These are phyloP conservation scores for Cochlearius cochlearius DNA, from an alignment of 2,113 vertebrate species.

Conservation along the genomic window DNA sequence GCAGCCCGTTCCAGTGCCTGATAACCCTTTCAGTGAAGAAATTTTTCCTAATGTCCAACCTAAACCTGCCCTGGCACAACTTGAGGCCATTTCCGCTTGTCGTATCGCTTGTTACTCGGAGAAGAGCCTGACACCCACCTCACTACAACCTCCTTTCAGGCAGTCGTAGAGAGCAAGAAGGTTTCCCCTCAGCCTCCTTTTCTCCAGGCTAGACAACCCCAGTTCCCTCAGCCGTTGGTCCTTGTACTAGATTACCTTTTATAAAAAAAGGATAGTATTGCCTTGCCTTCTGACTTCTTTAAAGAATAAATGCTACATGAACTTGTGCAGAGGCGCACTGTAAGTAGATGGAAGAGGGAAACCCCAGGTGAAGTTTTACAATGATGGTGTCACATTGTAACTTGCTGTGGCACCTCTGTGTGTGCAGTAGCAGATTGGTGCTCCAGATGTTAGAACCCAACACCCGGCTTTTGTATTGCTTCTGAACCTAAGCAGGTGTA, in stretches of 20 bases:
- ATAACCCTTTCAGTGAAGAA: too few species aligned
- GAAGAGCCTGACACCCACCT: not conserved
- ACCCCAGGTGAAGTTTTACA: not conserved
- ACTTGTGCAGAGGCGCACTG: not conserved
- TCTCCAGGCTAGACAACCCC: too few species aligned
- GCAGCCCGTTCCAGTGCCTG: not conserved
- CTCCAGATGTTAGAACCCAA: not conserved
- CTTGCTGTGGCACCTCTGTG: not conserved
- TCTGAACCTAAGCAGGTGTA: not conserved
- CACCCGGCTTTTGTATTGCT: not conserved
- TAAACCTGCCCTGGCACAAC: not conserved
- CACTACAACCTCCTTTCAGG: not conserved
- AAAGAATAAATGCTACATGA: not conserved
- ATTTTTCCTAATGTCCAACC: too few species aligned
- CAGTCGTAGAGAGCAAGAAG: not conserved
- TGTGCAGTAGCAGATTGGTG: not conserved
- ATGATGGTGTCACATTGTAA: not conserved
- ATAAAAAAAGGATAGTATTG: not conserved
- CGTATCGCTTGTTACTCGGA: not conserved
- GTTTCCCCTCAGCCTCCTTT: not conserved
- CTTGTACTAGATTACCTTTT: not conserved
- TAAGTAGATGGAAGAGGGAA: not conserved
- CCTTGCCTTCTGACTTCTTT: not conserved
- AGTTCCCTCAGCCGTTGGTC: not conserved
- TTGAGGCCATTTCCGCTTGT: not conserved